A percentile compares a stretch with the other conserved stretches of the same genome.
Evolutionary conservation across 2,113 vertebrate genomes (phyloP).

Genomic region (Oxygymnocypris stewartii): DNA sequence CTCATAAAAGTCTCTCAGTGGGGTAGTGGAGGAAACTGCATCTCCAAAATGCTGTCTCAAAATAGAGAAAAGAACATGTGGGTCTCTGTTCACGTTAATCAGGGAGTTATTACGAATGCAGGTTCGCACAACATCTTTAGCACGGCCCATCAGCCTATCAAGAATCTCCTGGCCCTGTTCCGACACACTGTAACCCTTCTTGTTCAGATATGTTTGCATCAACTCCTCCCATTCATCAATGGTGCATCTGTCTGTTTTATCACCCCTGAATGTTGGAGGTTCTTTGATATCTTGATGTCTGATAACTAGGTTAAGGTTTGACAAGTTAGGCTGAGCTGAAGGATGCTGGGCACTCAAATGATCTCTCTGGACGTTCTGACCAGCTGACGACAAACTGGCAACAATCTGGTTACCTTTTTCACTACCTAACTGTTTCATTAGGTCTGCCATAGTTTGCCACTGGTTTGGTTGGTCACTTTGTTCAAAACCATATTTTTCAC

Average conservation of each 20-base stretch:
- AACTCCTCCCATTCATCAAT: no score
- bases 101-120: background rate
- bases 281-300: constrained; percentile 3
- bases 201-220: no score
- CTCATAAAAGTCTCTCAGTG: no score
- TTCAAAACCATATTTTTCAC: background rate
- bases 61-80: background rate
- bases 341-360: background rate
- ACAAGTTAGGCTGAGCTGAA: background rate
- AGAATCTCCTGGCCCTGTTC: no score
- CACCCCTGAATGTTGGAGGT: no score
- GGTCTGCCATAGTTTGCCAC: no score
- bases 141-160: no score
- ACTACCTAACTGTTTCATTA: background rate
- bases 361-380: background rate
- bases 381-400: background rate
- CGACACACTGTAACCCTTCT: no score
- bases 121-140: background rate
- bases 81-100: background rate
- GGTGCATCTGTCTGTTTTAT: no score
- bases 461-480: background rate
- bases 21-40: background rate
- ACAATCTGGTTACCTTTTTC: constrained; percentile 2
- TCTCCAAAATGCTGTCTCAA: background rate
- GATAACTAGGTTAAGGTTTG: background rate